Conservation (phyloP, 2,113 vertebrate genomes). For the Trachemys scripta region DNA sequence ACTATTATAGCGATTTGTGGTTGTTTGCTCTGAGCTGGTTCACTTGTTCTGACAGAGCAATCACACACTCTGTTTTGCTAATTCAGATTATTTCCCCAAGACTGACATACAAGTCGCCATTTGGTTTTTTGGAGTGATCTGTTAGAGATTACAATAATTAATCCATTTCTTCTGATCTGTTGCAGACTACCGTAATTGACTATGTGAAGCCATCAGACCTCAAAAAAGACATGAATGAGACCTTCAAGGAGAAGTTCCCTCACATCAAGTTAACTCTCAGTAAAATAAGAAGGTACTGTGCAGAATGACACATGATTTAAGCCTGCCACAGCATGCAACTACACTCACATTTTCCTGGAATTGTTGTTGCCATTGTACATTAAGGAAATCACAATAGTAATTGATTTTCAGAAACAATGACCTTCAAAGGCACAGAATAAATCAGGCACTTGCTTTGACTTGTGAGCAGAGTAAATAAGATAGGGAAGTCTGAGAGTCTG, state of each 20-base stretch:
- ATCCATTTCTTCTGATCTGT: constrained; percentile 37
- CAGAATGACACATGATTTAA: fast-evolving
- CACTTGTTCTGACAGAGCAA: background rate
- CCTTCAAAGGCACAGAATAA: background rate
- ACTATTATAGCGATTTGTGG: background rate
- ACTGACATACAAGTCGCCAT: background rate
- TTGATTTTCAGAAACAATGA: constrained; percentile 4
- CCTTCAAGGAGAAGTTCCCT: constrained; percentile 98
- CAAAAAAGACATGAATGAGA: constrained; percentile 99
- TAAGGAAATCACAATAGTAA: background rate
- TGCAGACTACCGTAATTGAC: constrained; percentile 97
- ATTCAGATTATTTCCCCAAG: background rate
- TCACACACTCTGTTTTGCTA: background rate
- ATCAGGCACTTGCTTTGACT: constrained; percentile 9
- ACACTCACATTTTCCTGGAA: background rate
- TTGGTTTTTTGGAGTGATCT: background rate
- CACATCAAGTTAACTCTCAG: constrained; percentile 97
- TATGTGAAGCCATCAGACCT: constrained; percentile 99
- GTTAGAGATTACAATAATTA: background rate
- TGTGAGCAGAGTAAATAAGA: background rate
- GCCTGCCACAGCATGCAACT: background rate
- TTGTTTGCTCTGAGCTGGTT: background rate
- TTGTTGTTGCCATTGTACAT: background rate
- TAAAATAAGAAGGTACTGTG: constrained; percentile 93
- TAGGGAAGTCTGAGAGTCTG: fast-evolving